phyloP scores from a whole-genome alignment of 2,113 vertebrate species.

The Noturus placidus region DNA sequence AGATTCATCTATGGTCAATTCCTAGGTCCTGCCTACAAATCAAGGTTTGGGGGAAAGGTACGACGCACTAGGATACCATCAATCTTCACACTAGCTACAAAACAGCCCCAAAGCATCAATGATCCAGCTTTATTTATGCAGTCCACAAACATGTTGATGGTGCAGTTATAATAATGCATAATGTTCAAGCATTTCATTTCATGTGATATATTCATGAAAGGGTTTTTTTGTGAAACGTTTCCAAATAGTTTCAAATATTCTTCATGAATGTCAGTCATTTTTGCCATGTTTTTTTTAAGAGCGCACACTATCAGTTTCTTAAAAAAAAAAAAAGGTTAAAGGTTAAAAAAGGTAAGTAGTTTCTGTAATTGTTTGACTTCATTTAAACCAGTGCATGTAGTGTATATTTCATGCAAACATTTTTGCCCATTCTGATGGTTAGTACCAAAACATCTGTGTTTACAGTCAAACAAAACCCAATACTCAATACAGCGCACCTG shows the following conservation, averaged over 20 bases:
- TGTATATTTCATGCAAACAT: not conserved
- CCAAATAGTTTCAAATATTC: not conserved
- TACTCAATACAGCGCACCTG: not conserved
- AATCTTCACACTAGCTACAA: slow-evolving; percentile 9
- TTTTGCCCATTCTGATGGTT: not conserved
- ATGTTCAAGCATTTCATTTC: not conserved
- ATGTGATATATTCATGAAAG: not conserved
- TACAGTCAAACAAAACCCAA: not conserved
- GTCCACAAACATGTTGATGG: not conserved
- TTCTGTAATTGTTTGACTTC: not conserved
- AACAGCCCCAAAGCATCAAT: not conserved
- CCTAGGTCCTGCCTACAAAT: not conserved
- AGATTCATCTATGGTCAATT: not conserved
- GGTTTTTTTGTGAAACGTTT: not conserved
- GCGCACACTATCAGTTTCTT: not conserved
- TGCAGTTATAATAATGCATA: not conserved
- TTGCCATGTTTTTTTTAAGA: not conserved
- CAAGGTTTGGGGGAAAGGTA: not conserved
- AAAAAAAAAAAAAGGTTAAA: not conserved
- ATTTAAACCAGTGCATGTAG: not conserved
- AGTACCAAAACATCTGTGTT: not conserved
- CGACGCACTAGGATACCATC: not conserved
- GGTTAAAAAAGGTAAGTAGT: not conserved
- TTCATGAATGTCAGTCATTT: not conserved
- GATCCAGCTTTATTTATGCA: not conserved